Evolutionary conservation across 2,113 vertebrate species (phyloP).

Genomic region (Ictidomys tridecemlineatus): DNA sequence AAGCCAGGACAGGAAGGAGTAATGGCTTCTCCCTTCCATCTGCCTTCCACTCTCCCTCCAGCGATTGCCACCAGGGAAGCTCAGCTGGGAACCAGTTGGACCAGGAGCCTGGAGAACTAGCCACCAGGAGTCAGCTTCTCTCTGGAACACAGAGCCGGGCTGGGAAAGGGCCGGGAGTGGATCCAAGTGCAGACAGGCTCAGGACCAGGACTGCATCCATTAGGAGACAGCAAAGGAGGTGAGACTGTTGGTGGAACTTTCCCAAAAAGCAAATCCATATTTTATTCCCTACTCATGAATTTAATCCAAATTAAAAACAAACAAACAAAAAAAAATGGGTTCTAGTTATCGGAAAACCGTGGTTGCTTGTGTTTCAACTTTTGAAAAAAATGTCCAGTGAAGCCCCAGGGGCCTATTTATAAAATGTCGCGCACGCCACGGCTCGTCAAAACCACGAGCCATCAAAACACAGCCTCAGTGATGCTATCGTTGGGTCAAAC

Average conservation of each 20-base stretch:
- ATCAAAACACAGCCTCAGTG: neutral
- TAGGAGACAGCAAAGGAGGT: neutral
- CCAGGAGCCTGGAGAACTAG: neutral
- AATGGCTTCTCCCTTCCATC: neutral
- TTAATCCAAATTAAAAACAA: constrained; percentile 14
- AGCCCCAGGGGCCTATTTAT: neutral
- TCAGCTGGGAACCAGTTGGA: neutral
- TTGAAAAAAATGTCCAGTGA: neutral
- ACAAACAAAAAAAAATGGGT: neutral
- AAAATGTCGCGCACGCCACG: neutral
- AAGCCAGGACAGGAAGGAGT: neutral
- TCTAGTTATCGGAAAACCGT: neutral
- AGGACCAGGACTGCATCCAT: too few relatives aligned
- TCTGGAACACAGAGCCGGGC: neutral
- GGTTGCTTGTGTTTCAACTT: constrained; percentile 13
- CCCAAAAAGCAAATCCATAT: neutral
- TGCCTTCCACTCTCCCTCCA: neutral
- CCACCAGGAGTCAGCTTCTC: neutral
- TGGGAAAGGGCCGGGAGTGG: neutral
- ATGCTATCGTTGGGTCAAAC: neutral
- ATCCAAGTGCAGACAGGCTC: neutral
- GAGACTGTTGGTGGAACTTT: neutral
- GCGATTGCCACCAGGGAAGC: neutral
- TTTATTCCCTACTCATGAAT: constrained; percentile 28
- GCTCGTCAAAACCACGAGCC: neutral